Evolutionary conservation across 1,140 invertebrate species (phyloP).

Genomic region (Drosophila varians): DNA sequence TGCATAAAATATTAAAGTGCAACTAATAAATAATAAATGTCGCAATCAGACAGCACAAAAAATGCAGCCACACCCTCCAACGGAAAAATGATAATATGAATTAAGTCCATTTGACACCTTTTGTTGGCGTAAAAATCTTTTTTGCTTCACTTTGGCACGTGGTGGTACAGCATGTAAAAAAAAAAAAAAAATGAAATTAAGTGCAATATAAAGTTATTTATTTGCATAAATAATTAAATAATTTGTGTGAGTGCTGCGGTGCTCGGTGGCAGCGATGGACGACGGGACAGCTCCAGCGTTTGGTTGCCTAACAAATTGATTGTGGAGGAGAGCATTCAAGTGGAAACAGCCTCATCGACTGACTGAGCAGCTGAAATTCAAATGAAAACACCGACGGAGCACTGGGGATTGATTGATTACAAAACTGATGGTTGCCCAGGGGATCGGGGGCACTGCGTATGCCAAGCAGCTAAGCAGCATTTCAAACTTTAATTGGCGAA

Average conservation of each 20-base stretch:
- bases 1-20: constrained; percentile 67
- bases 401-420: constrained; percentile 45
- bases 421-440: constrained; percentile 11
- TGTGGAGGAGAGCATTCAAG: constrained; percentile 39
- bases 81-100: constrained; percentile 49
- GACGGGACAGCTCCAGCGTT: too few relatives aligned
- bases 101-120: constrained; percentile 79
- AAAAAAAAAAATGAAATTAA: constrained; percentile 45
- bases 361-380: constrained; percentile 52
- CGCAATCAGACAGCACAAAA: constrained; percentile 15
- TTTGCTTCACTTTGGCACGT: constrained; percentile 42
- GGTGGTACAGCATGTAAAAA: too few relatives aligned
- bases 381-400: constrained; percentile 37
- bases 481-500: constrained; percentile 2
- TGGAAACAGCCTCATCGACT: constrained; percentile 29
- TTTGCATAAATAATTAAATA: constrained; percentile 75
- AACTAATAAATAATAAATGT: constrained; percentile 73
- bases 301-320: constrained; percentile 66
- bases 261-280: background rate
- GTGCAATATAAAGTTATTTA: constrained; percentile 64
- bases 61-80: background rate
- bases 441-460: constrained; percentile 9
- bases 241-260: constrained; percentile 55
- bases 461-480: background rate
- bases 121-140: constrained; percentile 61